Percentiles rank a stretch among this genome's conserved stretches.
Evolutionary conservation across 1,140 invertebrate species (phyloP).

Genomic region (Holotrichia oblita): DNA sequence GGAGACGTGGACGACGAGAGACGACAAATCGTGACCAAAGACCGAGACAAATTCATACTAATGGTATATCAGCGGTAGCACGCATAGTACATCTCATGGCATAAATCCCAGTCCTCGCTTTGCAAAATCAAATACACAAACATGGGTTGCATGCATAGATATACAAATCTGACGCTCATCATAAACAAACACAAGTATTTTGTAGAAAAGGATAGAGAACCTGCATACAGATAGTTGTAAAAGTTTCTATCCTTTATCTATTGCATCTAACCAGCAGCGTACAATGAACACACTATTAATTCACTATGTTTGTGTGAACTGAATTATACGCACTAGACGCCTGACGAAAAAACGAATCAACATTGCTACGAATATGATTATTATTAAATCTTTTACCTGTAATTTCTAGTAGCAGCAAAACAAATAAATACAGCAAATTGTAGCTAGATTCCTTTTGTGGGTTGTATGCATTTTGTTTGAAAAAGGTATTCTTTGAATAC

Average conservation of each 20-base stretch:
- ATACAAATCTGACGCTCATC: slow-evolving; percentile 41
- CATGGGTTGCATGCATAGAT: slow-evolving; percentile 40
- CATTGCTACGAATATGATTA: too few relatives aligned
- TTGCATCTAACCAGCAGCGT: too few relatives aligned
- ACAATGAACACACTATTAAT: too few relatives aligned
- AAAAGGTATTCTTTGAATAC: too few relatives aligned
- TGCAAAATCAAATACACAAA: slow-evolving; percentile 42
- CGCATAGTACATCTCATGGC: slow-evolving; percentile 30
- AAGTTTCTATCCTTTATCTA: neutral
- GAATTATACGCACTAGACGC: too few relatives aligned
- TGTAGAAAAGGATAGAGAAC: neutral
- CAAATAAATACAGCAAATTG: too few relatives aligned
- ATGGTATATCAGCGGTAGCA: slow-evolving; percentile 35
- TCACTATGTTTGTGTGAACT: too few relatives aligned
- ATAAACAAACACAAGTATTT: slow-evolving; percentile 43
- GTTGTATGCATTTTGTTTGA: too few relatives aligned
- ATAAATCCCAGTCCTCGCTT: slow-evolving; percentile 41
- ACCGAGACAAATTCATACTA: slow-evolving; percentile 35
- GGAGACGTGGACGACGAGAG: slow-evolving; percentile 27
- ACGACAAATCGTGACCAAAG: slow-evolving; percentile 34
- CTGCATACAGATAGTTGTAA: neutral
- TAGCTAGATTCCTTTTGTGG: too few relatives aligned
- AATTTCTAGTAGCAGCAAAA: too few relatives aligned
- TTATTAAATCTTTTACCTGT: too few relatives aligned
- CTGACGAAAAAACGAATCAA: too few relatives aligned